Conservation (phyloP, 1,140 invertebrate genomes). For the Aphis gossypii region DNA sequence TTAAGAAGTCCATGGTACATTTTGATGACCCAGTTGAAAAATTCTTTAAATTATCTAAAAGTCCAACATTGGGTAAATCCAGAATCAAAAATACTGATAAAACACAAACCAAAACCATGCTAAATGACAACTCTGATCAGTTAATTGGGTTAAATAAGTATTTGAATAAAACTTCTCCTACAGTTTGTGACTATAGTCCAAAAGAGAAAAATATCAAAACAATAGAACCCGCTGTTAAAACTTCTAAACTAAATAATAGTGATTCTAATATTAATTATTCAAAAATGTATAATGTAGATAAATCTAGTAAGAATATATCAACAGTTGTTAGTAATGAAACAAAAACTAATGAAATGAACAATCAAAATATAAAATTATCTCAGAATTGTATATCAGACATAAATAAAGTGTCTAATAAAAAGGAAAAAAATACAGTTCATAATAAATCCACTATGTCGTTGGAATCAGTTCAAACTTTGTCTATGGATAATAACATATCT, state of each 20-base stretch:
- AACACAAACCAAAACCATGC: not conserved
- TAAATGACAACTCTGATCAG: not conserved
- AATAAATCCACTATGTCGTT: not conserved
- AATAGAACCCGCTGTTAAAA: not conserved
- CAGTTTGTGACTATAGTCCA: not conserved
- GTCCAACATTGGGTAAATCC: not conserved
- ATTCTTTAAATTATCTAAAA: not conserved
- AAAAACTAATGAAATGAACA: not conserved
- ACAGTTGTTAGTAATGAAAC: not conserved
- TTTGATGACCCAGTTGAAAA: slow-evolving; percentile 49
- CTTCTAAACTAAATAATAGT: slow-evolving; percentile 18
- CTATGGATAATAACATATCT: not conserved
- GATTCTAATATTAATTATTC: slow-evolving; percentile 3
- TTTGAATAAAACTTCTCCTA: not conserved
- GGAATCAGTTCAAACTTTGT: no score
- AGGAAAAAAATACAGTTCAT: not conserved
- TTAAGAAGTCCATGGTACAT: slow-evolving; percentile 38
- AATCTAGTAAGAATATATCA: not conserved
- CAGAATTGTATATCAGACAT: not conserved
- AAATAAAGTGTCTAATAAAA: not conserved
- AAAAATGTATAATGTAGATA: not conserved
- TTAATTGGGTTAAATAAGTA: not conserved
- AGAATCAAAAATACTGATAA: not conserved
- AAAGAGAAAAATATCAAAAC: not conserved
- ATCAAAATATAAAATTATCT: not conserved